A percentile compares a stretch with the other conserved stretches of the same genome.
Evolutionary conservation across 2,888 invertebrate species (phyloP).

Genomic region (Sminthurinus aureus): DNA sequence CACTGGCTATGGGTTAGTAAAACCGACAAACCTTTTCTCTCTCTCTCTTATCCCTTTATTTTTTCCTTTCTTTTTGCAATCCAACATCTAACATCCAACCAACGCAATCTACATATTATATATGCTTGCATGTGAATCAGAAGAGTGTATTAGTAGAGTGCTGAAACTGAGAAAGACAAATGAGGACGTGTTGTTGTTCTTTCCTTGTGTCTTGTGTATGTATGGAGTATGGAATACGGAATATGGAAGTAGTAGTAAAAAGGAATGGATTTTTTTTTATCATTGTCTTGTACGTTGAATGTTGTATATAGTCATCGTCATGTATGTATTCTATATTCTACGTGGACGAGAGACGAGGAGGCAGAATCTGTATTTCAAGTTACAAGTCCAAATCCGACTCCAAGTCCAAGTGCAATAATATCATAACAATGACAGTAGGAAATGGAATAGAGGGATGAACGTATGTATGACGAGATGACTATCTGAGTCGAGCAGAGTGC

Average conservation of each 20-base stretch:
- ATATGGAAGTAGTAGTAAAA: not conserved
- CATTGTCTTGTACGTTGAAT: not conserved
- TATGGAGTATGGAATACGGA: not conserved
- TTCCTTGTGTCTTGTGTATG: not conserved
- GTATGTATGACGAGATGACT: not conserved
- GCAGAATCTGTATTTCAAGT: not conserved
- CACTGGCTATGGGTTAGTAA: conserved; percentile 13
- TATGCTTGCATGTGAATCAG: too few species aligned
- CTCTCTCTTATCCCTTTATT: not conserved
- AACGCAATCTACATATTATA: too few species aligned
- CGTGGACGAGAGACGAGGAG: too few species aligned
- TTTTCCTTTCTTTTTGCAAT: not conserved
- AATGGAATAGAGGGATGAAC: not conserved
- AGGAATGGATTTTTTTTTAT: not conserved
- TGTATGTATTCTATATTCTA: too few species aligned
- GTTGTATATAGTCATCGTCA: too few species aligned
- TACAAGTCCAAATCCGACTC: not conserved
- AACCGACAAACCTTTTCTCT: not conserved
- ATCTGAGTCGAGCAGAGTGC: too few species aligned
- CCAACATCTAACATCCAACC: not conserved
- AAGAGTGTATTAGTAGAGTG: not conserved
- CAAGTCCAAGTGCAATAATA: not conserved
- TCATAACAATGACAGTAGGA: not conserved
- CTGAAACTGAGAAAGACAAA: conserved; percentile 12
- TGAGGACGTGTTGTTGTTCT: not conserved